Evolutionary conservation across 1,140 invertebrate species (phyloP), one percentile per base, ranked within the genome.

Genomic region (Paralvinella palmiformis): DNA sequence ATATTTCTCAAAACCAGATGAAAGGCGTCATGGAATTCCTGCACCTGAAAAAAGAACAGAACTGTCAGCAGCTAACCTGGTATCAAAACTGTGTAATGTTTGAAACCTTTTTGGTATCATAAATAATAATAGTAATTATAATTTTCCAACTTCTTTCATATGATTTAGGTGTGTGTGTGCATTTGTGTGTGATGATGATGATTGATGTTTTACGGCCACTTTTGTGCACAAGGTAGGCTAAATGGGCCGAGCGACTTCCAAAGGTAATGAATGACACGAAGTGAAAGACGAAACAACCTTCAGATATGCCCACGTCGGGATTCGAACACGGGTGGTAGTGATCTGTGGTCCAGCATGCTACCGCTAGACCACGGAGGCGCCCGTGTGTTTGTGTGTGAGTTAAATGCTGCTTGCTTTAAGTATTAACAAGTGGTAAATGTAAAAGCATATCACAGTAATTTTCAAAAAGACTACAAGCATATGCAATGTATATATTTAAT

Each of bases 1-100:
- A 79, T 71, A 35, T 74, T 69, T 53, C 78, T 72, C 13, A 80
- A 61, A 36, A 79, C 58, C 65, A 80, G 60, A 63, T 80, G 79
- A 24, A 77, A 24, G 13, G 76, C 75, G 69, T 70, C 75, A 59
- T 79, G 75, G 65, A 73, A 79, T 7, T 69, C 59, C 7, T 70
- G 67, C 48, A 76, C 72, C 77, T 79, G 66, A 10, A 68, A 67
- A 58, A 6, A n/a, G 27, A 50, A 48, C 13, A 59, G 24, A 48
- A 63, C 31, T 44, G 32, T 33, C 6, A n/a, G 27, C 5, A 6
- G 27, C 27, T 27, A n/a, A 50, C 45, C 53, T 29, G 53, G 53
- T 56, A 31, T 6, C n/a, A 10, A 53, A 27, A 27, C 22, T 17
- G 10, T 10, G 50, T n/a, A n/a, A 15, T 0, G 24, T 53, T 17